A percentile compares a stretch with the other conserved stretches of the same genome.
phyloP scores from a whole-genome alignment of 2,113 vertebrate species.

The Helogale parvula region DNA sequence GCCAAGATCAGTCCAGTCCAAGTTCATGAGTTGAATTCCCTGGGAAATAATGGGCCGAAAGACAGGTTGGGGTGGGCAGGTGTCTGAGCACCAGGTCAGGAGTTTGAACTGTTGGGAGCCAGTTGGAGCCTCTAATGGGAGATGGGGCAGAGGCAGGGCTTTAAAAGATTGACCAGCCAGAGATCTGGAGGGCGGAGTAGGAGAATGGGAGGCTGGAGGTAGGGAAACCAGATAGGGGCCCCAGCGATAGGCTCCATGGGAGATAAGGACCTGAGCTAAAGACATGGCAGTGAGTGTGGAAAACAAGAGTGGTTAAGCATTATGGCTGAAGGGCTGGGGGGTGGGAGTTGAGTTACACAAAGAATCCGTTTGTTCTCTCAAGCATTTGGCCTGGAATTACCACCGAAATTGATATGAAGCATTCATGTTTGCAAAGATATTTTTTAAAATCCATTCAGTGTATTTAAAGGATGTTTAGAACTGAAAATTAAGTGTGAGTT shows the following conservation, averaged over 20 bases:
- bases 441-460: neutral
- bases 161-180: neutral
- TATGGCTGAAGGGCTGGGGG: neutral
- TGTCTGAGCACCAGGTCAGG: neutral
- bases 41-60: neutral
- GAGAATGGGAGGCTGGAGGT: neutral
- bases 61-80: neutral
- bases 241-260: neutral
- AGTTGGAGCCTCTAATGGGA: neutral
- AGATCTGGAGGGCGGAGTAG: neutral
- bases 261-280: conserved; percentile 1
- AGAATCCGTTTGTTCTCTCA: conserved; percentile 8
- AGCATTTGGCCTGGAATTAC: neutral
- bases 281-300: neutral
- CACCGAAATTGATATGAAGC: neutral
- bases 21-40: neutral
- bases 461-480: neutral
- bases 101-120: neutral
- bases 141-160: neutral
- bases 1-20: neutral
- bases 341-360: neutral
- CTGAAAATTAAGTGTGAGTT: conserved; percentile 8
- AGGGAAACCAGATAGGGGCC: neutral
- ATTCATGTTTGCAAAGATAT: conserved; percentile 25
- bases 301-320: neutral